Percentiles rank a stretch among this genome's conserved stretches.
Conservation (phyloP, 2,888 invertebrate species). For the Sisyra nigra region DNA sequence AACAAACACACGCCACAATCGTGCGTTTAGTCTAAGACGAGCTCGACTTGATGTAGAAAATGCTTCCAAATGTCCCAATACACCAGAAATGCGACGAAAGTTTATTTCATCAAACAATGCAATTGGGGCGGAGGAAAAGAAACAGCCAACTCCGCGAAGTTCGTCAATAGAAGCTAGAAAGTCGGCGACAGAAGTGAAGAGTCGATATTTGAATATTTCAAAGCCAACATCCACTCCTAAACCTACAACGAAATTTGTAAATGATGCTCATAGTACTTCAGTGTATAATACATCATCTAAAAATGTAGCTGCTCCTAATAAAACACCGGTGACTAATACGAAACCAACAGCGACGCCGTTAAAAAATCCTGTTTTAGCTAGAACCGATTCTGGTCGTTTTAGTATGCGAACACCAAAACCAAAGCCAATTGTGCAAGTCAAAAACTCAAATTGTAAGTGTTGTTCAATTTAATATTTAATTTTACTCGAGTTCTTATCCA, state of each 20-base stretch:
- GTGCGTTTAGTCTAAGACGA: conserved; percentile 52
- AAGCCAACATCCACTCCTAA: conserved; percentile 13
- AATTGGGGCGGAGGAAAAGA: not conserved
- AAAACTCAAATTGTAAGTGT: conserved; percentile 27
- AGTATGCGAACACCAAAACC: conserved; percentile 38
- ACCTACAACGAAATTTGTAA: conserved; percentile 12
- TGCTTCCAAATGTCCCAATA: conserved; percentile 37
- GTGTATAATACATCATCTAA: conserved; percentile 14
- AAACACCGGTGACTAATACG: conserved; percentile 21
- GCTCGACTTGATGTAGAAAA: conserved; percentile 36
- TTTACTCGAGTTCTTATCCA: no score
- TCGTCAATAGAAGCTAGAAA: conserved; percentile 26
- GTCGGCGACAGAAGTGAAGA: conserved; percentile 23
- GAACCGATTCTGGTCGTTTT: conserved; percentile 45
- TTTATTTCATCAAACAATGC: conserved; percentile 21
- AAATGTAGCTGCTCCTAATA: conserved; percentile 7
- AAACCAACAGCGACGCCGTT: conserved; percentile 18
- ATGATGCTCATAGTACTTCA: conserved; percentile 7
- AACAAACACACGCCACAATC: conserved; percentile 47
- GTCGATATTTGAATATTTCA: conserved; percentile 24
- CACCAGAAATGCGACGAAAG: conserved; percentile 43
- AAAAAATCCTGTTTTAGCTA: conserved; percentile 28
- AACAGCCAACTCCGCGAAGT: conserved; percentile 14
- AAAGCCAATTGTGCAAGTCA: conserved; percentile 30
- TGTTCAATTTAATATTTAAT: no score